Evolutionary conservation across 2,113 vertebrate species (phyloP).

Genomic region (Periophthalmodon schlosseri): DNA sequence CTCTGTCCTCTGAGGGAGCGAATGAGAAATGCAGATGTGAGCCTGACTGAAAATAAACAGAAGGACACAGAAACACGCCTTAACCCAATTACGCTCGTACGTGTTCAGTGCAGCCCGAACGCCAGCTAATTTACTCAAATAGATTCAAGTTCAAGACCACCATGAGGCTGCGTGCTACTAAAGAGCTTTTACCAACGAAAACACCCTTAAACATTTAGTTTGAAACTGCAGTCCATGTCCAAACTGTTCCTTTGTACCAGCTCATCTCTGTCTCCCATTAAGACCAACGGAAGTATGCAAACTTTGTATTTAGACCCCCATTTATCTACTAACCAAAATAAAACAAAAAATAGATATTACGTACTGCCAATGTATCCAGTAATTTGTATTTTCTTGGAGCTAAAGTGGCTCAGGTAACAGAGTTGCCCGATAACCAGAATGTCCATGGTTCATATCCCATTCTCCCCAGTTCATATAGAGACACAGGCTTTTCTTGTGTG

Average conservation of each 20-base stretch:
- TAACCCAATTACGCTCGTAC: constrained; percentile 36
- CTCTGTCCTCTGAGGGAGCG: constrained; percentile 50
- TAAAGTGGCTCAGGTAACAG: not conserved
- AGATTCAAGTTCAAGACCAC: constrained; percentile 10
- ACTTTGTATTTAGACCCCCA: not conserved
- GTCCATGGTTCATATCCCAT: not conserved
- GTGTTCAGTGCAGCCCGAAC: constrained; percentile 15
- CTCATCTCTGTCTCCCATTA: constrained; percentile 55
- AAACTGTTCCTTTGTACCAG: constrained; percentile 50
- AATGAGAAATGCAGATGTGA: constrained; percentile 67
- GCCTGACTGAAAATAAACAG: constrained; percentile 59
- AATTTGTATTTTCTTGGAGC: not conserved
- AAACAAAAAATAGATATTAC: not conserved
- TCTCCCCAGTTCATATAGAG: not conserved
- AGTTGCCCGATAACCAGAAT: not conserved
- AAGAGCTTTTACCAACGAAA: constrained; percentile 39
- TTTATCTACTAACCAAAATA: not conserved
- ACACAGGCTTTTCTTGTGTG: too few species aligned
- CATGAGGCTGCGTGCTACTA: constrained; percentile 1
- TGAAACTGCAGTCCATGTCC: constrained; percentile 37
- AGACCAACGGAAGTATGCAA: constrained; percentile 9
- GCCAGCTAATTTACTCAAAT: constrained; percentile 21
- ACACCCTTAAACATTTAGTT: constrained; percentile 33
- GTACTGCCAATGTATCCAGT: not conserved
- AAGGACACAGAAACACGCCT: constrained; percentile 45